Conservation (phyloP, 2,113 vertebrate genomes). For the Ophthalmolycus amberensis region DNA sequence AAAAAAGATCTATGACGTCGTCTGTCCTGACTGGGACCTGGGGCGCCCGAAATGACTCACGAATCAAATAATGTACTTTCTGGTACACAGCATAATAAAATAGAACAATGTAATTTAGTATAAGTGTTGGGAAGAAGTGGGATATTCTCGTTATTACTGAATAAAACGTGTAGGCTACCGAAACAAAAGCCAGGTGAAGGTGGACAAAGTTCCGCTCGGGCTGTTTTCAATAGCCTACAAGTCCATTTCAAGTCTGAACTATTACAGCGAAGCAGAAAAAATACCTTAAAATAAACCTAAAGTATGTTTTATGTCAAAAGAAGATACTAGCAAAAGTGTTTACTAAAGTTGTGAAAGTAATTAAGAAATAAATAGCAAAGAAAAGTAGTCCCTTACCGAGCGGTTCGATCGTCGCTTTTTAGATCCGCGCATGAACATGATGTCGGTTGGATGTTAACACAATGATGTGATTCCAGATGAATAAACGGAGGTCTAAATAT, state of each 20-base stretch:
- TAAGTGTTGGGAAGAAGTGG: background rate
- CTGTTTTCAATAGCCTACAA: slow-evolving; percentile 23
- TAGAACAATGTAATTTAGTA: rapidly evolving
- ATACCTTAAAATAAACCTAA: rapidly evolving
- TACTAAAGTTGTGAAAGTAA: background rate
- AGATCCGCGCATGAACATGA: slow-evolving; percentile 84
- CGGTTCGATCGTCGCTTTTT: slow-evolving; percentile 84
- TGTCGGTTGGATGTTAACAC: slow-evolving; percentile 27
- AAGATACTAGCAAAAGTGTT: background rate
- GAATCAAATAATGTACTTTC: slow-evolving; percentile 63
- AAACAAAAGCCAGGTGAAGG: slow-evolving; percentile 63
- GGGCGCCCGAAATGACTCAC: slow-evolving; percentile 51
- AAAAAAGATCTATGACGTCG: slow-evolving; percentile 65
- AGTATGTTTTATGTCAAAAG: background rate
- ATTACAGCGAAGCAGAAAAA: background rate
- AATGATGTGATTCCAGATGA: background rate
- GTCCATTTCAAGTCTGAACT: slow-evolving; percentile 5
- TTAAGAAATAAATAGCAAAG: slow-evolving; percentile 5
- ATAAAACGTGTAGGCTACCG: background rate
- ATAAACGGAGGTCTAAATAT: background rate
- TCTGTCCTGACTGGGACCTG: slow-evolving; percentile 60
- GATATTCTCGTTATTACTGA: background rate
- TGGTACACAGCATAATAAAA: background rate
- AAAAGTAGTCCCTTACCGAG: slow-evolving; percentile 75
- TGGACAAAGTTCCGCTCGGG: slow-evolving; percentile 47